Evolutionary conservation across 2,113 vertebrate species (phyloP).

Genomic region (Alaudala cheleensis): DNA sequence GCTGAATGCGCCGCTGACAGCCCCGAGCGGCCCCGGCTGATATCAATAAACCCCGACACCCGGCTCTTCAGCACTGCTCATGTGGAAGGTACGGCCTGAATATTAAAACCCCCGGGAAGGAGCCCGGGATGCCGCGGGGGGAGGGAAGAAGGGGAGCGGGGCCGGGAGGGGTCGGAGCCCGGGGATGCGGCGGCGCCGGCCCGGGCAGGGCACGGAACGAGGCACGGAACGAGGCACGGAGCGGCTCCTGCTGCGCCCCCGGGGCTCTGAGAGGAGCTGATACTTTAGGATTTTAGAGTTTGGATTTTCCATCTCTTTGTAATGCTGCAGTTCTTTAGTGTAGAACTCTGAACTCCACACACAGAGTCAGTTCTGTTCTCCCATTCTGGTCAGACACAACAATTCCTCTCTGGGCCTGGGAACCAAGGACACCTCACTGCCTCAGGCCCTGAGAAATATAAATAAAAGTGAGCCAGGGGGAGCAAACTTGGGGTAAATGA

Average conservation of each 20-base stretch:
- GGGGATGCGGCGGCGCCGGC: background rate
- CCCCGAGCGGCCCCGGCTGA: constrained; percentile 81
- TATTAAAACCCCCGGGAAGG: constrained; percentile 76
- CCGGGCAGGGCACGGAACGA: too few relatives aligned
- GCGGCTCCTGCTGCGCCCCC: background rate
- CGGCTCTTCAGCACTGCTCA: constrained; percentile 84
- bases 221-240: too few relatives aligned
- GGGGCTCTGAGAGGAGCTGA: too few relatives aligned
- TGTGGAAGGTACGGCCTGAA: constrained; percentile 80
- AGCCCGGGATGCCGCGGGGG: background rate
- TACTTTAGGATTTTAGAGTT: too few relatives aligned
- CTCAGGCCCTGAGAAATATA: background rate
- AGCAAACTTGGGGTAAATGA: too few relatives aligned
- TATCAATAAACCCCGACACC: constrained; percentile 90
- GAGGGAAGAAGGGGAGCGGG: background rate
- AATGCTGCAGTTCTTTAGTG: background rate
- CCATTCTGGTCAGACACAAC: background rate
- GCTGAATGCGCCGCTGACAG: constrained; percentile 90
- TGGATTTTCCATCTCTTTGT: too few relatives aligned
- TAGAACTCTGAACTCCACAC: background rate
- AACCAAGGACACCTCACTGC: background rate
- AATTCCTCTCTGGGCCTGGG: background rate
- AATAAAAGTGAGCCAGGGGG: background rate
- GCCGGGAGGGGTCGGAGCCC: background rate
- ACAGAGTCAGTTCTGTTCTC: background rate